These are phyloP conservation scores for Ypsolopha scabrella DNA, from an alignment of 2,888 invertebrate species.

Conservation along the genomic window DNA sequence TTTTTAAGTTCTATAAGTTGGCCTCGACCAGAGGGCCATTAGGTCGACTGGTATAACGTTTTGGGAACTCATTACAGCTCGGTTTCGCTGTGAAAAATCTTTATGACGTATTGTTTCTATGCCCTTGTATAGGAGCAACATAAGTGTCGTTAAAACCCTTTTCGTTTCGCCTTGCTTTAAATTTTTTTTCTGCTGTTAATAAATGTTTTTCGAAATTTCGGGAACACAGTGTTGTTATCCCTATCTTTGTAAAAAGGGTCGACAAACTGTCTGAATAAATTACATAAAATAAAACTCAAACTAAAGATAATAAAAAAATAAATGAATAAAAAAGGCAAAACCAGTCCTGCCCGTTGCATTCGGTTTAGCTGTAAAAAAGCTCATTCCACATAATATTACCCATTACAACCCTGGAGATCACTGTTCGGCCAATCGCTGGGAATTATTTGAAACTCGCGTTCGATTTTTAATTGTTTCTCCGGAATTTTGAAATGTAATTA, in stretches of 20 bases:
- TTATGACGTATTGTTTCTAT: slow-evolving; percentile 61
- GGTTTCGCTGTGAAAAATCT: slow-evolving; percentile 46
- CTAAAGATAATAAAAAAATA: slow-evolving; percentile 46
- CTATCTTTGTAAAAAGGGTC: slow-evolving; percentile 3
- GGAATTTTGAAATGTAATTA: slow-evolving; percentile 30
- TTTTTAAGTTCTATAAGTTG: slow-evolving; percentile 43
- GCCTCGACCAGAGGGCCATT: slow-evolving; percentile 53
- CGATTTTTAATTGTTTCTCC: slow-evolving; percentile 61
- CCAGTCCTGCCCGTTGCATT: slow-evolving; percentile 52
- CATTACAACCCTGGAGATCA: slow-evolving; percentile 64
- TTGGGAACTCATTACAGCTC: slow-evolving; percentile 57
- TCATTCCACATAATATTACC: slow-evolving; percentile 66
- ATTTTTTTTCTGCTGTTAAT: slow-evolving; percentile 4
- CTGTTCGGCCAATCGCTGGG: slow-evolving; percentile 48
- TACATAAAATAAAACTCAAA: slow-evolving; percentile 51
- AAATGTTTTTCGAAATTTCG: slow-evolving; percentile 17
- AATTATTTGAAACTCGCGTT: slow-evolving; percentile 50
- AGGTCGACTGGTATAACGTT: slow-evolving; percentile 41
- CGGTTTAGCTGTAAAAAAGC: slow-evolving; percentile 64
- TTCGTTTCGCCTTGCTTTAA: slow-evolving; percentile 6
- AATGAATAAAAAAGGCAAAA: slow-evolving; percentile 51
- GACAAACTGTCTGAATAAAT: slow-evolving; percentile 49
- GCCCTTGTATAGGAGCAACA: slow-evolving; percentile 34
- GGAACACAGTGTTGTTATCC: slow-evolving; percentile 3
- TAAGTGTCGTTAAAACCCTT: slow-evolving; percentile 17